phyloP scores from a whole-genome alignment of 1,140 invertebrate genomes.

The Leptoteleia sp. region DNA sequence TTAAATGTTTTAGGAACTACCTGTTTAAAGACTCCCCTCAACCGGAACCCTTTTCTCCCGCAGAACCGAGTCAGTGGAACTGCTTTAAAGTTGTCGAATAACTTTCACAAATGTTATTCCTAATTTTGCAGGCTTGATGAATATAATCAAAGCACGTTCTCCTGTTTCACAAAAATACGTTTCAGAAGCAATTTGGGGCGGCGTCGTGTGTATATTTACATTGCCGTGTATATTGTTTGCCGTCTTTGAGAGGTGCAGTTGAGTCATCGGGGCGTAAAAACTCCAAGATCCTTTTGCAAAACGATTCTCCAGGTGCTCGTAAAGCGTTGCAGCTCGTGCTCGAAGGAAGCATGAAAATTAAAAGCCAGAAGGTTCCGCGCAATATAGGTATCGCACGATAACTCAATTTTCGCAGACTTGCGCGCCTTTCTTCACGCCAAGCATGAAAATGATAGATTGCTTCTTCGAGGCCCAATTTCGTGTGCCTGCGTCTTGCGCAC shows the following conservation, averaged over 20 bases:
- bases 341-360: too few relatives aligned
- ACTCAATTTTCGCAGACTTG: too few relatives aligned
- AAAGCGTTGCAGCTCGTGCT: slow-evolving; percentile 45
- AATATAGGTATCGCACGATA: too few relatives aligned
- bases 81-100: too few relatives aligned
- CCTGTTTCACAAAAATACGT: neutral
- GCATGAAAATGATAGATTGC: too few relatives aligned
- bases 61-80: too few relatives aligned
- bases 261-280: slow-evolving; percentile 51
- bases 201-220: slow-evolving; percentile 17
- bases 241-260: slow-evolving; percentile 15
- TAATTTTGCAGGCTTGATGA: neutral
- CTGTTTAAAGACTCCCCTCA: slow-evolving; percentile 25
- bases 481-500: too few relatives aligned
- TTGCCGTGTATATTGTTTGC: slow-evolving; percentile 22
- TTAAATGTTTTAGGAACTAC: slow-evolving; percentile 61
- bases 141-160: neutral
- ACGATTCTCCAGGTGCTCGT: slow-evolving; percentile 61
- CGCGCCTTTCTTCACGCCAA: too few relatives aligned
- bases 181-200: slow-evolving; percentile 14
- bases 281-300: slow-evolving; percentile 43
- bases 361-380: too few relatives aligned
- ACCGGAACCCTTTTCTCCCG: neutral
- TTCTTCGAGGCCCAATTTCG: too few relatives aligned
- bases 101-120: neutral